Conservation (phyloP, 2,797 vertebrate species). For the Merluccius polli region DNA sequence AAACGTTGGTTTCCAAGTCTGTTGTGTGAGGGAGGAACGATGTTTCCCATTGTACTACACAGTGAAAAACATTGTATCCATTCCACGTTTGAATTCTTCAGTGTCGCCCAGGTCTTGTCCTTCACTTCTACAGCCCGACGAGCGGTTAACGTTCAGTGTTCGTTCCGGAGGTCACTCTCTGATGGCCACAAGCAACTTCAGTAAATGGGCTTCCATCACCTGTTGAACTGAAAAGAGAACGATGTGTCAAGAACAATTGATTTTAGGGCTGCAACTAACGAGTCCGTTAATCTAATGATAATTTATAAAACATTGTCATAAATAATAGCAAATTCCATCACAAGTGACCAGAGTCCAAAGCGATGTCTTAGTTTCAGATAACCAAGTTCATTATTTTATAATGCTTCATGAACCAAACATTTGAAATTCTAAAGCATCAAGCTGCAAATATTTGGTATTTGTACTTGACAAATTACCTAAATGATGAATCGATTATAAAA, state of each 20-base stretch:
- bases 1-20: neutral
- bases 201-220: constrained; percentile 93
- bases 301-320: too few relatives aligned
- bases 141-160: constrained; percentile 6
- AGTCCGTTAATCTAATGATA: too few relatives aligned
- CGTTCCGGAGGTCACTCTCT: constrained; percentile 76
- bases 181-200: constrained; percentile 92
- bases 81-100: neutral
- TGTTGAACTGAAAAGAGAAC: constrained; percentile 85
- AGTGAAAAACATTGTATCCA: neutral
- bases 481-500: too few relatives aligned
- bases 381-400: too few relatives aligned
- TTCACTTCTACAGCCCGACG: constrained; percentile 39
- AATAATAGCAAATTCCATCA: too few relatives aligned
- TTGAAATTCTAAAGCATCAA: too few relatives aligned
- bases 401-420: too few relatives aligned
- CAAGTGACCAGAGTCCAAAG: too few relatives aligned
- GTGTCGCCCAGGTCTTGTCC: neutral
- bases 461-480: too few relatives aligned
- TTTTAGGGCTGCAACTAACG: too few relatives aligned
- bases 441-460: too few relatives aligned
- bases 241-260: neutral
- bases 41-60: neutral
- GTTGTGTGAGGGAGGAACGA: neutral
- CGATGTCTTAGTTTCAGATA: too few relatives aligned